Evolutionary conservation across 92 coral and sea anemone genomes (phyloP).

Genomic region (Palythoa grandis): DNA sequence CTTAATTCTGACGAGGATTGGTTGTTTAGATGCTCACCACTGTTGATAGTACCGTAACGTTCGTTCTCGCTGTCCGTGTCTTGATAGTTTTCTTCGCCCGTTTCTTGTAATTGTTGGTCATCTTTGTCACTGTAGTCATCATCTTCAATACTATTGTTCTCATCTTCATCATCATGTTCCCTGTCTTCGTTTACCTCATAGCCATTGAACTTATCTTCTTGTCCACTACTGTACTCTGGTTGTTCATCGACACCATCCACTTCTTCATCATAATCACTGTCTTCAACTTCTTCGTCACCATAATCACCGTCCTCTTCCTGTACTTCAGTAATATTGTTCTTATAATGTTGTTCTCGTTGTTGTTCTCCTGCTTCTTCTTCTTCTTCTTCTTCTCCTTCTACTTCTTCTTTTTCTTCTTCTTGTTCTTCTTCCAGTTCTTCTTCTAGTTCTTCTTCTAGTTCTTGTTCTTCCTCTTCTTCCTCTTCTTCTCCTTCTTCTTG

Average conservation of each 20-base stretch:
- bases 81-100: not conserved
- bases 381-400: not conserved
- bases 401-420: not conserved
- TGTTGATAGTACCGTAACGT: not conserved
- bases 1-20: slow-evolving; percentile 13
- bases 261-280: not conserved
- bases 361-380: too few relatives aligned
- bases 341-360: too few relatives aligned
- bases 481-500: not conserved
- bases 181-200: not conserved
- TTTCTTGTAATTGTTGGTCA: not conserved
- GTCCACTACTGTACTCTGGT: not conserved
- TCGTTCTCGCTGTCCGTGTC: not conserved
- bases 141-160: not conserved
- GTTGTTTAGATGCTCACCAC: not conserved
- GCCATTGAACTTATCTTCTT: not conserved
- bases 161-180: not conserved
- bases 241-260: not conserved
- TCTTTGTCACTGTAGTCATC: not conserved
- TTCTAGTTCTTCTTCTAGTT: not conserved
- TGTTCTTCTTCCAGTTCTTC: not conserved
- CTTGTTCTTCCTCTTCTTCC: not conserved
- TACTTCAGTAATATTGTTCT: too few relatives aligned
- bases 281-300: not conserved
- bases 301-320: not conserved